Percentiles rank a stretch among this genome's conserved stretches.
Evolutionary conservation across 1,140 invertebrate genomes (phyloP).

Genomic region (Heliconius eleuchia): DNA sequence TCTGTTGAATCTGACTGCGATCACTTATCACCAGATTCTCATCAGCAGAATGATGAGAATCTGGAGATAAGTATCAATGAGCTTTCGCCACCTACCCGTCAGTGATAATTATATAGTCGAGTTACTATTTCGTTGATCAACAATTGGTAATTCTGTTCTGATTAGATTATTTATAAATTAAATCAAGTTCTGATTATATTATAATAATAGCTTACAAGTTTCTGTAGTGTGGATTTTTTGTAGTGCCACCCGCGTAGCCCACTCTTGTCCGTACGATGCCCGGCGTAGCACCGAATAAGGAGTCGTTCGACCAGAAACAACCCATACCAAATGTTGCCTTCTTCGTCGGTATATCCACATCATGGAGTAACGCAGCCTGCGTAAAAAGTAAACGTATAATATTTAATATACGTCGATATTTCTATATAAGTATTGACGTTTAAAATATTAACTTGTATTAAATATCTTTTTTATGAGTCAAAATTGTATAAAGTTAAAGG

Average conservation of each 20-base stretch:
- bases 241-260: conserved; percentile 95
- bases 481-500: too few species aligned
- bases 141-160: too few species aligned
- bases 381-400: background rate
- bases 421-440: background rate
- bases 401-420: background rate
- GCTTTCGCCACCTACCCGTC: too few species aligned
- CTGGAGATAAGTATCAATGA: too few species aligned
- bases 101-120: too few species aligned
- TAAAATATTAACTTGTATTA: background rate
- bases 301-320: conserved; percentile 98
- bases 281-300: conserved; percentile 90
- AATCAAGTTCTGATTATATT: too few species aligned
- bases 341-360: conserved; percentile 78
- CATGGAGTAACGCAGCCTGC: conserved; percentile 67
- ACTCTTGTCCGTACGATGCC: conserved; percentile 96
- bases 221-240: conserved; percentile 90
- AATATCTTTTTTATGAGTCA: too few species aligned
- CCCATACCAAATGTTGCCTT: conserved; percentile 96
- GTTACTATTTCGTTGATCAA: too few species aligned
- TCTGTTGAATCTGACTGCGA: too few species aligned
- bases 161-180: too few species aligned
- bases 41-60: too few species aligned
- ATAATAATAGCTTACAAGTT: conserved; percentile 87
- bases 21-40: too few species aligned